A percentile compares a stretch with the other conserved stretches of the same genome.
Conservation (phyloP, 2,888 invertebrate genomes). For the Apamea anceps region DNA sequence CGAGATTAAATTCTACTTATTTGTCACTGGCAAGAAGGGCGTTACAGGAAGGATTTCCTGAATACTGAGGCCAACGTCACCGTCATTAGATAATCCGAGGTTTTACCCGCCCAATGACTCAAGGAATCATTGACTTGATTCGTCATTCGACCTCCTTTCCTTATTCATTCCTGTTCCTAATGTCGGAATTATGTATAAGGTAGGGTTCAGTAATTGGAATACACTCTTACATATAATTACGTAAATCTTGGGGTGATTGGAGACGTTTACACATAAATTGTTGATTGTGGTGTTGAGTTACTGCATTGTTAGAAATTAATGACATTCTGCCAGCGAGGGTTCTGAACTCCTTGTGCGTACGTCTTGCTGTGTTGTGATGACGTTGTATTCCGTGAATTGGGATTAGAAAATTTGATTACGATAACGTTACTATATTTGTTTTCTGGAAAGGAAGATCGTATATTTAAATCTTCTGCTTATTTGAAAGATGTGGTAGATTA, state of each 20-base stretch:
- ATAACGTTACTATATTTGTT: not conserved
- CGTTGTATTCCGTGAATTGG: slow-evolving; percentile 7
- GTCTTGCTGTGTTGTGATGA: slow-evolving; percentile 19
- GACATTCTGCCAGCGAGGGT: slow-evolving; percentile 20
- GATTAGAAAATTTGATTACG: not conserved
- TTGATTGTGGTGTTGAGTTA: slow-evolving; percentile 39
- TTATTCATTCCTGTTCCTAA: slow-evolving; percentile 33
- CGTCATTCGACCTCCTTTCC: slow-evolving; percentile 50
- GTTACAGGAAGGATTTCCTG: slow-evolving; percentile 38
- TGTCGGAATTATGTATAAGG: slow-evolving; percentile 52
- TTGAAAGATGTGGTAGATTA: not conserved
- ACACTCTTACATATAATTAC: slow-evolving; percentile 45
- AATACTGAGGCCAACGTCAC: slow-evolving; percentile 34
- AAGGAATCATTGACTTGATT: slow-evolving; percentile 41
- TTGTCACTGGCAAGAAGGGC: slow-evolving; percentile 4
- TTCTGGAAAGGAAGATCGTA: not conserved
- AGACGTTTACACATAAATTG: slow-evolving; percentile 28
- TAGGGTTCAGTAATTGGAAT: slow-evolving; percentile 42
- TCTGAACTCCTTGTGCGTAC: slow-evolving; percentile 7
- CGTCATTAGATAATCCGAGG: slow-evolving; percentile 28
- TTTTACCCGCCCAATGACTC: slow-evolving; percentile 45
- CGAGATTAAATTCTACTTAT: slow-evolving; percentile 11
- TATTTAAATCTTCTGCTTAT: not conserved
- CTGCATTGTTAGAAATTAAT: slow-evolving; percentile 48
- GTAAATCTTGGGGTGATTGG: slow-evolving; percentile 44